Percentiles rank a stretch among this genome's conserved stretches.
Conservation (phyloP, 2,888 invertebrate species). For the Rambutsinella grinnellia region DNA sequence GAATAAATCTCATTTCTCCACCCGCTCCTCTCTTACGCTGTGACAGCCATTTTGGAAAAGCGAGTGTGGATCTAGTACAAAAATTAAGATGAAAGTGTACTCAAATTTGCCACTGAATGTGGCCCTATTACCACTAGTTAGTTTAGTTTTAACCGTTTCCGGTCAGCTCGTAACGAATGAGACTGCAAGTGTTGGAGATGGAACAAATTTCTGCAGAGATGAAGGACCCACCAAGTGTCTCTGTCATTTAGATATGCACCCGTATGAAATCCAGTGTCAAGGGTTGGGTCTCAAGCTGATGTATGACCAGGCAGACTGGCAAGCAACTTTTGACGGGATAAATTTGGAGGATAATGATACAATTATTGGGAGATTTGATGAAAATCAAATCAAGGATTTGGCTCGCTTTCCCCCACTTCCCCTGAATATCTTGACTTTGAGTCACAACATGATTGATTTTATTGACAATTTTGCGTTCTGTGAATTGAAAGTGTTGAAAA, state of each 20-base stretch:
- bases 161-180: neutral
- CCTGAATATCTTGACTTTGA: conserved; percentile 44
- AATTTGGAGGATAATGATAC: conserved; percentile 8
- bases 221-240: conserved; percentile 25
- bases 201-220: conserved; percentile 28
- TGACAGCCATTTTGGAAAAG: too few species aligned
- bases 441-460: conserved; percentile 44
- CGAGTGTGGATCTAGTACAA: too few species aligned
- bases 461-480: conserved; percentile 60
- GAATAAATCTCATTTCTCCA: too few species aligned
- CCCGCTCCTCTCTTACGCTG: too few species aligned
- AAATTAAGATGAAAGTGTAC: neutral
- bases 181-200: neutral
- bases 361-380: conserved; percentile 49
- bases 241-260: conserved; percentile 14
- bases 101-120: neutral
- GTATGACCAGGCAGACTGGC: conserved; percentile 52
- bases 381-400: conserved; percentile 42
- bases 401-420: conserved; percentile 42
- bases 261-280: conserved; percentile 27
- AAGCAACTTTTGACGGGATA: conserved; percentile 43
- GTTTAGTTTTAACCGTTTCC: neutral
- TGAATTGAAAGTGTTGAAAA: conserved; percentile 39
- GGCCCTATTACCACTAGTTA: neutral
- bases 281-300: conserved; percentile 20